Percentiles rank a stretch among this genome's conserved stretches.
These are phyloP conservation scores for Aphodius sticticus DNA, from an alignment of 2,888 invertebrate species.

Conservation along the genomic window DNA sequence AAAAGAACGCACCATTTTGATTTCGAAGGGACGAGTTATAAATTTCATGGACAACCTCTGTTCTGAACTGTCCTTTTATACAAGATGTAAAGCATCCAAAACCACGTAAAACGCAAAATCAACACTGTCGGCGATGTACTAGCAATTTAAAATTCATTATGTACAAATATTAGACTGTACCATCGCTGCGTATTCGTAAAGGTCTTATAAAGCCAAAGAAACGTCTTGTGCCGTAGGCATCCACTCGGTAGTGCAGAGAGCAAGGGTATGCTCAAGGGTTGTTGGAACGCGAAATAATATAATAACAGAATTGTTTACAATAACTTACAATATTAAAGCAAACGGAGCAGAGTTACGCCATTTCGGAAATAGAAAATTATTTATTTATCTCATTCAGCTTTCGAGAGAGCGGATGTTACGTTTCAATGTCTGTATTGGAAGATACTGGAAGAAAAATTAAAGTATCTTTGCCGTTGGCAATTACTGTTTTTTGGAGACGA, in stretches of 20 bases:
- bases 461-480: too few species aligned
- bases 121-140: neutral
- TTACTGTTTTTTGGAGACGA: too few species aligned
- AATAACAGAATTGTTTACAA: conserved; percentile 4
- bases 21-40: too few species aligned
- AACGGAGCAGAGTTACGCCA: neutral
- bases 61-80: too few species aligned
- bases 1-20: too few species aligned
- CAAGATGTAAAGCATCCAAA: too few species aligned
- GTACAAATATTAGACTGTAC: neutral
- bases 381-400: neutral
- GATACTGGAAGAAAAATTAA: too few species aligned
- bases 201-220: neutral
- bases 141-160: neutral
- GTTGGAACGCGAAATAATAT: neutral
- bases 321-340: neutral
- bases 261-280: neutral
- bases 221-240: neutral
- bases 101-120: neutral
- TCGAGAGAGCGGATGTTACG: neutral
- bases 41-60: too few species aligned
- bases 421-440: neutral
- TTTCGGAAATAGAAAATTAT: neutral
- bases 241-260: neutral
- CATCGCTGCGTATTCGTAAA: neutral